Conservation (phyloP, 2,113 vertebrate genomes). For the Triplophysa siluroides region DNA sequence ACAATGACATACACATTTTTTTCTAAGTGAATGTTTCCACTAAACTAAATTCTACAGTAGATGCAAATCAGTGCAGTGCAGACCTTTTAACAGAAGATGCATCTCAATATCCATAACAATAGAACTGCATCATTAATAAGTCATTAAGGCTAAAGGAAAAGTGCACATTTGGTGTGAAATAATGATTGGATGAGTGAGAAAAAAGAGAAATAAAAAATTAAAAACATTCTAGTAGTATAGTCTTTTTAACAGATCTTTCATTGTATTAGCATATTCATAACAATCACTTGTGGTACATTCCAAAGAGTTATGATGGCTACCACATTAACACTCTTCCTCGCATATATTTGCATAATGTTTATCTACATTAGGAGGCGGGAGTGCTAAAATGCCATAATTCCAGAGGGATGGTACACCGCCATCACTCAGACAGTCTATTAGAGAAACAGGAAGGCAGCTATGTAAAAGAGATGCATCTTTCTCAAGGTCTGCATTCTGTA, state of each 20-base stretch:
- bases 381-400: neutral
- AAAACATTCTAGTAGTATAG: neutral
- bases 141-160: neutral
- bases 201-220: neutral
- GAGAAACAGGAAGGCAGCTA: neutral
- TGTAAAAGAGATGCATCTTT: neutral
- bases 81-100: neutral
- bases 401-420: too few species aligned
- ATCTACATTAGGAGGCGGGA: conserved; percentile 13
- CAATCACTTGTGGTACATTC: neutral
- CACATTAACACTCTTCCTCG: neutral
- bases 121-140: neutral
- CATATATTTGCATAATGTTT: conserved; percentile 40
- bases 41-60: too few species aligned
- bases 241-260: neutral
- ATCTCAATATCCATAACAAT: neutral
- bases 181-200: neutral
- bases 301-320: conserved; percentile 6
- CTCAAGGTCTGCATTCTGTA: neutral
- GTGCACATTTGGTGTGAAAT: neutral
- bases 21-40: neutral
- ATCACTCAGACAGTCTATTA: neutral
- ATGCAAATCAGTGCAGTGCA: too few species aligned
- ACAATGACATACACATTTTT: neutral
- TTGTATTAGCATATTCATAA: neutral